Evolutionary conservation across 2,797 vertebrate species (phyloP), one percentile per base, ranked within the genome.

Genomic region (Pampus argenteus): DNA sequence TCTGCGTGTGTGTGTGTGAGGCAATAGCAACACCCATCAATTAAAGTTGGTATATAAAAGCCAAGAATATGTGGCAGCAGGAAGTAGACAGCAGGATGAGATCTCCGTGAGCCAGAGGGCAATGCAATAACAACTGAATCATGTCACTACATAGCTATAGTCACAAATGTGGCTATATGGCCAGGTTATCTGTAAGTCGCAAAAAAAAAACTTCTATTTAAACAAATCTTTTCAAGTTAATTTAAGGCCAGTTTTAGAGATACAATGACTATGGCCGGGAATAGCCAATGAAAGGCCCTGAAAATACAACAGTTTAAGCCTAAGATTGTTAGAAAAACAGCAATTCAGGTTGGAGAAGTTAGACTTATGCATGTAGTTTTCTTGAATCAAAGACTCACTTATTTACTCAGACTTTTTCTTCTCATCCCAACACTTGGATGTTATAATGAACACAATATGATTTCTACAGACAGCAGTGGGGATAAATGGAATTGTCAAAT

Each of bases 1-100:
- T 71, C 63, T 71, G n/a, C 52, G 10, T 50, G 45, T 71, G 51
- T 64, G 10, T 50, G 45, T 71, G 51, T 64, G 25, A 67, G 25
- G 31, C 14, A 34, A 3, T 51, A 57, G 25, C 18, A 69, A 56
- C 62, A 52, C 38, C 45, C 59, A 73, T 55, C 57, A 68, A 42
- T 66, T 69, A 36, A 8, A 42, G 57, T 36, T 31, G 48, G 56
- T 28, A 36, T 38, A 74, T 55, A 66, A 64, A 78, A 75, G 50
- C 54, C 49, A 48, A 78, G 50, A 66, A 57, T 72, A 74, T 67
- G 42, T 67, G 62, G 58, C 54, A 58, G 73, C 47, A 71, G 77
- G 44, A 67, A 36, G 40, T 9, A 67, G 40, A 49, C 8, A 49
- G 56, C 42, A 48, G 45, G 61, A 70, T 62, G 38, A 62, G 26